These are phyloP conservation scores for Spizella passerina DNA, from an alignment of 2,797 vertebrate species.

Conservation along the genomic window DNA sequence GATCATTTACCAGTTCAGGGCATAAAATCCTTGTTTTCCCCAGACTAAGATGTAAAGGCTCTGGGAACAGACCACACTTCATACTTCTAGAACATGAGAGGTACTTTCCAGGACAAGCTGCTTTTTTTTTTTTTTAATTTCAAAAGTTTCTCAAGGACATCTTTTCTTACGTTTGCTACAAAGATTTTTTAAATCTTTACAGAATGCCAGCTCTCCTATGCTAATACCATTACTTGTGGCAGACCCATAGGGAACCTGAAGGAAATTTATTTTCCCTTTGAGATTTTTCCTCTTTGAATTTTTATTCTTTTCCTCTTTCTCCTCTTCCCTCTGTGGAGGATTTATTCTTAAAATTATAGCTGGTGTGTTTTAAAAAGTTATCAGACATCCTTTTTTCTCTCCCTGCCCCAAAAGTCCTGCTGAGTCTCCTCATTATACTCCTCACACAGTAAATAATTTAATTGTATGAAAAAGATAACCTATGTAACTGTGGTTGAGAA, in stretches of 20 bases:
- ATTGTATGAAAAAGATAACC: background rate
- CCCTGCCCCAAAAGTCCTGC: background rate
- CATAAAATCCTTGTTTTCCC: slow-evolving; percentile 20
- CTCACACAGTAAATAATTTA: background rate
- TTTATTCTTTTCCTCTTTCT: background rate
- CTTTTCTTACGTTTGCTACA: background rate
- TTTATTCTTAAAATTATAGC: background rate
- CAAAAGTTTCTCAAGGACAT: background rate
- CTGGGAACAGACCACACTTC: background rate
- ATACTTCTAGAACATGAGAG: background rate
- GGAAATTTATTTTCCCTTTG: background rate
- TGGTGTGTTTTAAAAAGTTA: background rate
- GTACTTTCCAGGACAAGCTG: background rate
- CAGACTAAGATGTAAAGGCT: background rate
- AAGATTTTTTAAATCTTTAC: background rate
- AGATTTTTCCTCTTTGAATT: background rate
- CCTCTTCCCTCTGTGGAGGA: background rate
- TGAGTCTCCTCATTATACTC: background rate
- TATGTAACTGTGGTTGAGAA: background rate
- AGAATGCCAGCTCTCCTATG: background rate
- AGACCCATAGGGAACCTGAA: background rate
- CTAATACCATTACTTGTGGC: background rate
- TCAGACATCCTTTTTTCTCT: background rate
- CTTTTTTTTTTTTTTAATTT: background rate
- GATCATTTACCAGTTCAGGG: slow-evolving; percentile 26